Evolutionary conservation across 2,113 vertebrate genomes (phyloP), one percentile per base, ranked within the genome.

Genomic region (Coptodon rendalli): DNA sequence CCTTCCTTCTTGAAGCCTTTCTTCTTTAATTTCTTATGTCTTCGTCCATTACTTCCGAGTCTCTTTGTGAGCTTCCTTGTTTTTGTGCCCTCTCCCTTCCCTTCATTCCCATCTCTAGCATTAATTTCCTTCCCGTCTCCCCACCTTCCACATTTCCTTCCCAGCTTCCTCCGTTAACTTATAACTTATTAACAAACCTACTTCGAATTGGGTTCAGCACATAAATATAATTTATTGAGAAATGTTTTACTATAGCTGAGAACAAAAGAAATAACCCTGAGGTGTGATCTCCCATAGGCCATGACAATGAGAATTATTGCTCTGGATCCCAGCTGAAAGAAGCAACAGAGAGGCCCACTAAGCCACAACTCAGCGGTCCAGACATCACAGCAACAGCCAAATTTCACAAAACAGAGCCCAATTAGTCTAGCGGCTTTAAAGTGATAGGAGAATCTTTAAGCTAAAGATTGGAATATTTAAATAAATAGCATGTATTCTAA

Each of bases 311-410:
- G 79, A 90, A 29, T 38, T 66, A 17, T 48, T 38, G 71, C 73
- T 85, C 78, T 80, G 53, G 53, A 80, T 71, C 81, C 36, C 34
- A 45, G 68, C 87, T 84, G 85, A 89, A 78, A 73, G 36, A 86
- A 13, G 27, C 85, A 63, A 63, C 38, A 56, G 36, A 83, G 81
- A 63, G 43, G 48, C 45, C 82, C 76, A 59, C 27, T 4, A 76
- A 48, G 68, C 43, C 43, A 85, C 82, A 45, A 11, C 50, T 80
- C 80, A 52, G 31, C 31, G 9, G 52, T 43, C 10, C 29, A 24
- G 73, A 43, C 22, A 48, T n/a, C 22, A 59, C 16, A 82, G n/a
- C 24, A 82, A 31, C 36, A 73, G 61, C 50, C n/a, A 45, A 29
- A 84, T 17, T 48, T 43, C 4, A 84, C 9, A 56, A 78, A 11